Evolutionary conservation across 1,140 invertebrate genomes (phyloP), one percentile per base, ranked within the genome.

Genomic region (Limonius californicus): DNA sequence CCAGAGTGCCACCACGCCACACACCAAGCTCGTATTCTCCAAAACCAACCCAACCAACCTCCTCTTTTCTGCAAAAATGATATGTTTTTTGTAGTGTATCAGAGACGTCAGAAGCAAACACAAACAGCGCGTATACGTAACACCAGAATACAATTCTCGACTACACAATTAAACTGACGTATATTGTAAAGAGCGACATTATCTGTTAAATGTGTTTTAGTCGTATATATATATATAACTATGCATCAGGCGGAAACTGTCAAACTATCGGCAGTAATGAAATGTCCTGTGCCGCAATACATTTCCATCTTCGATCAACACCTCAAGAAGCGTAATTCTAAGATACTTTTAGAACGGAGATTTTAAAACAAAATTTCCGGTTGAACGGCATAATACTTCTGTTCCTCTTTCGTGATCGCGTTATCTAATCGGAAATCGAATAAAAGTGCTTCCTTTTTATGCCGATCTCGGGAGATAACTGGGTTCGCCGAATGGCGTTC

Each of bases 1-100:
- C 90, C 89, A 16, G 89, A 90, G 72, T 91, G 89, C 89, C 89
- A 92, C 89, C 89, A 92, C 64, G 89, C 89, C 27, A 91, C 83
- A 75, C 89, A 92, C 89, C 89, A 91, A 65, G 85, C 84, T 65
- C 87, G 83, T 39, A 91, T 74, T 45, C 78, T 66, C 58, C 67
- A 68, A 12, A 73, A 57, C 21, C 72, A 69, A 14, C 62, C 35
- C 11, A 72, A 64, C 64, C 68, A 72, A 16, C 64, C 72, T 11
- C 58, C 59, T 60, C 59, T 19, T 55, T 27, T 55, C 53, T 55
- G 15, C 27, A 55, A 50, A 18, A 7, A 18, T 19, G 18, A 19
- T 19, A 12, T 39, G 2, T 39, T 12, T 39, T 39, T 39, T 11
- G 8, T 12, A n/a, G n/a, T 39, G n/a, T 39, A 27, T 27, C 23